phyloP scores from a whole-genome alignment of 2,888 invertebrate genomes.

The Baronia brevicornis region DNA sequence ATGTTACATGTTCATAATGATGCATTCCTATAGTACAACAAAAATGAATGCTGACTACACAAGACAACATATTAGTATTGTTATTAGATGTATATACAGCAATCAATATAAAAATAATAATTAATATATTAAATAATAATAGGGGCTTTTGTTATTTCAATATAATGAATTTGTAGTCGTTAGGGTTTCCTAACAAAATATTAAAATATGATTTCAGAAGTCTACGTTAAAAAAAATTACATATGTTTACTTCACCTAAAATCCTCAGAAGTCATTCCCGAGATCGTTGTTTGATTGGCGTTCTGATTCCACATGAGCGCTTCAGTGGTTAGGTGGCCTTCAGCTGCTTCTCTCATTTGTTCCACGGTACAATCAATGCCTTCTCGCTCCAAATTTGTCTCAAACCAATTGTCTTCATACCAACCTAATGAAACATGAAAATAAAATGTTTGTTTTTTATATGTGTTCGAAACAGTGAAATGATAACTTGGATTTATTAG shows the following conservation, averaged over 20 bases:
- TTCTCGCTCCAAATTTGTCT: conserved; percentile 88
- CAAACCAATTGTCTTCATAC: conserved; percentile 99
- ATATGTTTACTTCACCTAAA: conserved; percentile 76
- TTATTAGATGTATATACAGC: no score
- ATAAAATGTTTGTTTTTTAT: not conserved
- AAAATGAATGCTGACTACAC: no score
- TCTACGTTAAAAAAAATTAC: conserved; percentile 10
- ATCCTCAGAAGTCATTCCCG: conserved; percentile 95
- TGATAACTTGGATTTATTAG: no score
- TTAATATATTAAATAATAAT: no score
- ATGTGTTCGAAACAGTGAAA: not conserved
- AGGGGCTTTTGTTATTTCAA: no score
- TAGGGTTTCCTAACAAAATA: no score
- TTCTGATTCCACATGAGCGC: conserved; percentile 99
- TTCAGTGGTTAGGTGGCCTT: conserved; percentile 98
- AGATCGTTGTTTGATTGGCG: conserved; percentile 90
- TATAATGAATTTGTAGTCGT: no score
- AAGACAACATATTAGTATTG: no score
- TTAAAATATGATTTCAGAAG: no score
- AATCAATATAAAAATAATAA: no score
- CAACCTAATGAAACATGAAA: conserved; percentile 77
- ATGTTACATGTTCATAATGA: no score
- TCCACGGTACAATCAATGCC: conserved; percentile 94
- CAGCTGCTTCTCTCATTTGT: conserved; percentile 95
- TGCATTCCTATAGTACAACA: no score